These are phyloP conservation scores for Cephonodes hylas DNA, from an alignment of 2,888 invertebrate genomes.

Conservation along the genomic window DNA sequence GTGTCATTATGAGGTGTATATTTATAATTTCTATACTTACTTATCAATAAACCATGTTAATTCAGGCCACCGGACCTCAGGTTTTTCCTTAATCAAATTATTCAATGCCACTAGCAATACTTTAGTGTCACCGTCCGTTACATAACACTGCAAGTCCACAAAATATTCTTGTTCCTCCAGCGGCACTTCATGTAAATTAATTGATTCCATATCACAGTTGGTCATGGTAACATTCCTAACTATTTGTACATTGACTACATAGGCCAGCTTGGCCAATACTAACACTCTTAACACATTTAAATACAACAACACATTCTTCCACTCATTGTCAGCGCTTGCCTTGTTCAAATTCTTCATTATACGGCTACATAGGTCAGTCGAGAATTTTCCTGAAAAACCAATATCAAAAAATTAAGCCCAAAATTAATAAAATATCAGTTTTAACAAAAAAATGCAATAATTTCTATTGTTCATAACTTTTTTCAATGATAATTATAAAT, in stretches of 20 bases:
- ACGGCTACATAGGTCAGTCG: slow-evolving; percentile 57
- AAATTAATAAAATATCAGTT: neutral
- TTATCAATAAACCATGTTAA: slow-evolving; percentile 85
- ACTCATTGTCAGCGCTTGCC: slow-evolving; percentile 59
- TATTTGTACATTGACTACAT: slow-evolving; percentile 74
- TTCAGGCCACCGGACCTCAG: slow-evolving; percentile 85
- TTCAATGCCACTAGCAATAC: slow-evolving; percentile 83
- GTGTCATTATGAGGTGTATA: too few relatives aligned
- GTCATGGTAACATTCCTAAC: slow-evolving; percentile 56
- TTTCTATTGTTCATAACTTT: neutral
- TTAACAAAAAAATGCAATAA: neutral
- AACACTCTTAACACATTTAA: slow-evolving; percentile 63
- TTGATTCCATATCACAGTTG: slow-evolving; percentile 65
- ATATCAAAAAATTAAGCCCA: neutral
- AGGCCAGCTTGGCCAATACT: slow-evolving; percentile 63
- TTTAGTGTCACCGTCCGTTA: slow-evolving; percentile 78
- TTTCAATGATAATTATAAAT: neutral
- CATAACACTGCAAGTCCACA: slow-evolving; percentile 82
- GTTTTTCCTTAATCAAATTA: slow-evolving; percentile 79
- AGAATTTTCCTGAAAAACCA: slow-evolving; percentile 64
- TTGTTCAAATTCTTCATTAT: slow-evolving; percentile 61
- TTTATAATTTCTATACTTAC: slow-evolving; percentile 66
- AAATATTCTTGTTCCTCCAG: slow-evolving; percentile 56
- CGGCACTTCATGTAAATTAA: slow-evolving; percentile 64
- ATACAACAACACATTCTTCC: slow-evolving; percentile 60